Percentiles rank a stretch among this genome's conserved stretches.
Conservation (phyloP, 2,888 invertebrate species). For the Acanthosepion lycidas region DNA sequence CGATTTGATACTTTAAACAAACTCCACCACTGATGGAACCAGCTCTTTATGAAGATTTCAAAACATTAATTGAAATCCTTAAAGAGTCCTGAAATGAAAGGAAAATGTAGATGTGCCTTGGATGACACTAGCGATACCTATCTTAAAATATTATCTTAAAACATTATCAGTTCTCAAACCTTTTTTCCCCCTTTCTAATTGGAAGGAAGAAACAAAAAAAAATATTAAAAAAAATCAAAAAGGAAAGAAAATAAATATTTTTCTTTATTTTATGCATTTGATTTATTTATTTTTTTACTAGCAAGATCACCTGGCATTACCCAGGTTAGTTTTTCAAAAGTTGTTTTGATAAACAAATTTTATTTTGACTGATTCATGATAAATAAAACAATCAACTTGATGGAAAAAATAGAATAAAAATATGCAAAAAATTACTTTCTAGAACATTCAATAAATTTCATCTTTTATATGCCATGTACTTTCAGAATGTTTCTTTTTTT, state of each 20-base stretch:
- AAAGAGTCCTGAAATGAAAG: neutral
- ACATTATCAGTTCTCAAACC: neutral
- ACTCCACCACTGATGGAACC: neutral
- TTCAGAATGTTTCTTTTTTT: no score
- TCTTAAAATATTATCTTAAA: constrained; percentile 2
- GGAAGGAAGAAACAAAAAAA: neutral
- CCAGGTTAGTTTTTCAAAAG: no score
- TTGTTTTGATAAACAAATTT: no score
- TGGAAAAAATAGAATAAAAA: no score
- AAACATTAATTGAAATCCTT: constrained; percentile 33
- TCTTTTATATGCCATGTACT: no score
- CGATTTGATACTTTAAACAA: neutral
- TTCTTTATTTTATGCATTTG: no score
- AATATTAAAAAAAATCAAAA: neutral
- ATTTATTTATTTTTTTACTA: no score
- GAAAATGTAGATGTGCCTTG: neutral
- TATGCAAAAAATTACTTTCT: no score
- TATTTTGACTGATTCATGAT: no score
- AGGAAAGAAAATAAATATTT: neutral
- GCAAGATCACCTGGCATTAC: no score
- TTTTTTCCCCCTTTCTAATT: neutral
- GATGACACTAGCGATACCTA: neutral
- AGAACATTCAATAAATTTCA: no score
- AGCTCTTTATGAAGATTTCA: constrained; percentile 2
- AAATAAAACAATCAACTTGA: no score